Base-by-base conservation (phyloP, 1,140 invertebrate genomes). In the Lasaia peninsularis region DNA sequence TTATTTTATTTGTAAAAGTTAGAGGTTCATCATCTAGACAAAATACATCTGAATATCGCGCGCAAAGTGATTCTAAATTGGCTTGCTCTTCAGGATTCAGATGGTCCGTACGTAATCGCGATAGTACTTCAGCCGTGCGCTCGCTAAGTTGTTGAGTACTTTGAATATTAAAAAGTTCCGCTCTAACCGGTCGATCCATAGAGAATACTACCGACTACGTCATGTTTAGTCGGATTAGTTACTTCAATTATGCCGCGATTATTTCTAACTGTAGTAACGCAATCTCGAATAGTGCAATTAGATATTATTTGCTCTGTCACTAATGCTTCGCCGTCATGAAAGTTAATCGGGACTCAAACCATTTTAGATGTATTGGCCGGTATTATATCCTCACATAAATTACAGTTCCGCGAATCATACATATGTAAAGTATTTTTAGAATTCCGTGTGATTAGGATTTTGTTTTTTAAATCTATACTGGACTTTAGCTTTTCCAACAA, bases 401-500 rank as follows among this genome's bases (percentile, higher is more conserved):
- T 34, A 9, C 32, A 34, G 11, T 34, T 34, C 11, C 32, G 32
- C 32, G 32, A 34, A n/a, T 34, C 6, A n/a, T 34, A 34, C 32
- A 34, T 34, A 34, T 34, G 32, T n/a, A 34, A n/a, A 34, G 32
- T 6, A 24, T 2, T 24, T 20, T 48, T n/a, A 20, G 20, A 14
- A 48, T 24, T 24, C 2, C 5, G 21, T 5, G 21, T 24, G 21
- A 24, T 24, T 24, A 24, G 21, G 4, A 44, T 11, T 56, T 56
- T 58, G 49, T 65, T 54, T 49, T 65, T 65, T 18, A 65, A 51
- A 35, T 65, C 59, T 34, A 65, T 65, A 51, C 28, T 65, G 21
- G 63, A 37, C 35, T 59, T 50, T 8, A 37, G 12, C 14, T 49
- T 52, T 62, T 44, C 21, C 24, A 63, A 33, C 16, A 63, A 48